Conservation (phyloP, 1,140 invertebrate species). For the Dolichoris vasculosae region DNA sequence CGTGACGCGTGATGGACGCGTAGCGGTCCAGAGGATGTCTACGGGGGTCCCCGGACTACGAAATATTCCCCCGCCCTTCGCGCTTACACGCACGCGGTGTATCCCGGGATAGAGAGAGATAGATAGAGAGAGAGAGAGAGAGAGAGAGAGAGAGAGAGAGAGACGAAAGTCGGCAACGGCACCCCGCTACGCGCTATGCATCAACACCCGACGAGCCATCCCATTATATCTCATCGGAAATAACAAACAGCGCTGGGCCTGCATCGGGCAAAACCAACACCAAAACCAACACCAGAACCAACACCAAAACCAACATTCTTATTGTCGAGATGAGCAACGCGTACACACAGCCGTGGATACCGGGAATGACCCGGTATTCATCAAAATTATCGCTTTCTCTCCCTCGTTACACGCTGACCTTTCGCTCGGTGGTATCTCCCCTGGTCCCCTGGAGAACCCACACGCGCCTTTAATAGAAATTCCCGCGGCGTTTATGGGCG, state of each 20-base stretch:
- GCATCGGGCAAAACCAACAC: constrained; percentile 65
- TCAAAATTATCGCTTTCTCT: constrained; percentile 65
- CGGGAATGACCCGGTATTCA: constrained; percentile 61
- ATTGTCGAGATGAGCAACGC: constrained; percentile 61
- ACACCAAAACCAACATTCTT: constrained; percentile 74
- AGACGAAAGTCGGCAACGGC: constrained; percentile 53
- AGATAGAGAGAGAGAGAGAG: neutral
- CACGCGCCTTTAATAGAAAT: constrained; percentile 31
- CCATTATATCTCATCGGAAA: constrained; percentile 72
- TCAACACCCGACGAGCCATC: constrained; percentile 67
- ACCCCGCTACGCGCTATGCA: constrained; percentile 73
- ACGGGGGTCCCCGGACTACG: constrained; percentile 65
- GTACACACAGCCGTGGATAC: constrained; percentile 12
- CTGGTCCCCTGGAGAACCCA: neutral
- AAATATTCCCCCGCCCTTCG: constrained; percentile 45
- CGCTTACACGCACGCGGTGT: neutral
- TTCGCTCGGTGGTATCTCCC: too few relatives aligned
- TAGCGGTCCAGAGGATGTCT: constrained; percentile 65
- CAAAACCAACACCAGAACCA: too few relatives aligned
- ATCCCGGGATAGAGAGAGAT: too few relatives aligned
- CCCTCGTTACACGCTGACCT: neutral
- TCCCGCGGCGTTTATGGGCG: constrained; percentile 57
- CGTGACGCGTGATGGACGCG: constrained; percentile 72
- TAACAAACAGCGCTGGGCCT: constrained; percentile 70
- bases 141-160: constrained; percentile 32